These are phyloP conservation scores for Semibalanus balanoides DNA, from an alignment of 1,140 invertebrate species.

Conservation along the genomic window DNA sequence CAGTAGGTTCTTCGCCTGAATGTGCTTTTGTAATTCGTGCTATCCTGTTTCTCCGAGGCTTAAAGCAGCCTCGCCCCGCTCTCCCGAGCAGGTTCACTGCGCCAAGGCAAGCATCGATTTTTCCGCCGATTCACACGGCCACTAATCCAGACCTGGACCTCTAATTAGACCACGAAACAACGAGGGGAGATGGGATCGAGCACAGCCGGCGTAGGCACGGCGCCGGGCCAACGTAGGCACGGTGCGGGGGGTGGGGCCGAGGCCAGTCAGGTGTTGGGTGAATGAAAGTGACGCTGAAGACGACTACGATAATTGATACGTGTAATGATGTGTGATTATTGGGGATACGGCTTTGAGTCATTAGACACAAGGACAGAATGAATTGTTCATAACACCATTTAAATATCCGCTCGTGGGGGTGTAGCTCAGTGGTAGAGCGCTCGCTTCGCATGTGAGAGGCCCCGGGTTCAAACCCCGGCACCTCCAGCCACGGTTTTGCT, in stretches of 20 bases:
- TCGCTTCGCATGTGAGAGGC: conserved; percentile 76
- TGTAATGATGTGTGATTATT: too few relatives aligned
- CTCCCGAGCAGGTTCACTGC: neutral
- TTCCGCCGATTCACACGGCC: neutral
- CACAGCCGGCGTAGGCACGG: conserved; percentile 25
- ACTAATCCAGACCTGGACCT: neutral
- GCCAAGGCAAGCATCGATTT: neutral
- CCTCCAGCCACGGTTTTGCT: conserved; percentile 38
- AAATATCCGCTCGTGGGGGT: conserved; percentile 30
- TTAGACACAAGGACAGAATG: too few relatives aligned
- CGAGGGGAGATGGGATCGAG: conserved; percentile 19
- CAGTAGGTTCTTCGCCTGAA: too few relatives aligned
- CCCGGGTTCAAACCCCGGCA: conserved; percentile 66
- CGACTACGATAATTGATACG: too few relatives aligned
- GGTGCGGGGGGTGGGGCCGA: conserved; percentile 18
- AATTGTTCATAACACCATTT: too few relatives aligned
- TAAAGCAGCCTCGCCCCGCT: too few relatives aligned
- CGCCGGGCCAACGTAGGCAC: conserved; percentile 23
- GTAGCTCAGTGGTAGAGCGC: conserved; percentile 75
- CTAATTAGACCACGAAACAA: neutral
- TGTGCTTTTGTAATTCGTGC: too few relatives aligned
- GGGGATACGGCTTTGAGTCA: too few relatives aligned
- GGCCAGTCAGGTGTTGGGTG: too few relatives aligned
- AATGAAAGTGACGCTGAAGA: too few relatives aligned
- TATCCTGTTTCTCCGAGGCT: too few relatives aligned